Evolutionary conservation across 1,140 invertebrate species (phyloP), one percentile per base, ranked within the genome.

Genomic region (Heliconius hewitsoni): DNA sequence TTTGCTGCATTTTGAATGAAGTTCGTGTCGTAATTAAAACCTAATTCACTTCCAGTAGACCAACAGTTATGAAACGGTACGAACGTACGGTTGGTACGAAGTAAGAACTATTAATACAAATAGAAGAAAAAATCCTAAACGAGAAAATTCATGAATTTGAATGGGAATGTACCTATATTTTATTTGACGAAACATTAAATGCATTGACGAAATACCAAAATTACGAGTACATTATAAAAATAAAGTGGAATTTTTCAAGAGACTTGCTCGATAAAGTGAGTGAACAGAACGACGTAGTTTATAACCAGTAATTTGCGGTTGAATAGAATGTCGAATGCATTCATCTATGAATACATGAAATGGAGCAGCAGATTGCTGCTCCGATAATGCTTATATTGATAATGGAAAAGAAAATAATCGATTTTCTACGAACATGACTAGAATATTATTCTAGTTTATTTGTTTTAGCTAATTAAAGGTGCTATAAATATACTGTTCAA

Each of bases 281-380:
- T 3, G 55, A 57, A 57, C 19, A 23, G 55, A 66, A 27, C 57
- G 57, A 3, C 11, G 57, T 66, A 66, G 8, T 27, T 66, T 66
- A 66, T 66, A 66, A 27, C 57, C 8, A 66, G 11, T 66, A 30
- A 66, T 66, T 27, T 66, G 57, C 8, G 57, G 57, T 30, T 27
- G 57, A 66, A 66, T 66, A 66, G 57, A 27, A 66, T 66, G n/a
- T 66, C 57, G n/a, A 66, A 66, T 66, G 57, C 57, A 66, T 66
- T 66, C 55, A 57, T 57, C 23, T 66, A 27, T 23, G 23, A 23
- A 23, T 66, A 27, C 23, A 30, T 66, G 11, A 66, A 66, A 27
- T 66, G 23, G 57, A 66, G 8, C 23, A 66, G 23, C 57, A 1
- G 18, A 23, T 23, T 23, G 23, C 23, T 23, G 23, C 23, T 23